phyloP scores from a whole-genome alignment of 2,888 invertebrate genomes.

The Candidula unifasciata region DNA sequence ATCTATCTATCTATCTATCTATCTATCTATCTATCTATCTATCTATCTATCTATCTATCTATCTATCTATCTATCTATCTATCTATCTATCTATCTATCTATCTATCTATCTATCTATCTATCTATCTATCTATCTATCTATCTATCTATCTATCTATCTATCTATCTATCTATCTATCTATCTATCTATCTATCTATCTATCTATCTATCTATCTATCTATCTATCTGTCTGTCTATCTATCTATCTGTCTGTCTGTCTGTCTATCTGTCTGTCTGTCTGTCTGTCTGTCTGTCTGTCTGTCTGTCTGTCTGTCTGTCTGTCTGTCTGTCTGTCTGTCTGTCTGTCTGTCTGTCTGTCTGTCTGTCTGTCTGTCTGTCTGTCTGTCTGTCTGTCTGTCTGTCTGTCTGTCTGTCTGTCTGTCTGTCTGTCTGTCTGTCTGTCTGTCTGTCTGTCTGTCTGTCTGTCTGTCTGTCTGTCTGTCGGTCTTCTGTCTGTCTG shows the following conservation, averaged over 20 bases:
- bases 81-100: no score
- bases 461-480: not conserved
- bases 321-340: not conserved
- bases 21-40: no score
- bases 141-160: no score
- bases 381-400: not conserved
- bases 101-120: no score
- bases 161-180: no score
- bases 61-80: no score
- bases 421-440: not conserved
- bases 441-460: not conserved
- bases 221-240: not conserved
- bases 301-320: not conserved
- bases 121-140: no score
- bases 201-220: not conserved
- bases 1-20: no score
- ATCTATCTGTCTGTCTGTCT: not conserved
- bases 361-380: not conserved
- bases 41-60: no score
- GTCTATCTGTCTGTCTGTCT: not conserved
- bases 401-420: not conserved
- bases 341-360: not conserved
- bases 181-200: not conserved
- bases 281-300: not conserved
- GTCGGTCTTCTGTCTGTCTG: no score